Base-by-base conservation (phyloP, 2,888 invertebrate species). In the Xylocampa areola region DNA sequence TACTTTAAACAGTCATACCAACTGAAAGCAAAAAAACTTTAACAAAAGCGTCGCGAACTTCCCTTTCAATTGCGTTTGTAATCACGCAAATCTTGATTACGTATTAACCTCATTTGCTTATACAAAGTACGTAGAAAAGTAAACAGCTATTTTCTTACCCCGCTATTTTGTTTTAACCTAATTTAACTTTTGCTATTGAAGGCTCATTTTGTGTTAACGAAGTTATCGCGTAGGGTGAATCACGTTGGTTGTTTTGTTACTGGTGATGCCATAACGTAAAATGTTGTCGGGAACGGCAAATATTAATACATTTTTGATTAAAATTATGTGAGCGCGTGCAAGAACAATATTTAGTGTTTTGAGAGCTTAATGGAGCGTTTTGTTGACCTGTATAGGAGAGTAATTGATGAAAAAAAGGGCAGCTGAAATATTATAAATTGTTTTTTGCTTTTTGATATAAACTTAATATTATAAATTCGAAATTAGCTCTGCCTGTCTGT, bases 161-260 rank as follows among this genome's bases (percentile, higher is more conserved):
- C 74, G 76, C 84, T 79, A 86, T 87, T 90, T 89, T 84, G 85
- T 87, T 88, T 87, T 85, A 87, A 86, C 87, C 87, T 87, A 88
- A 91, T 90, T 91, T 89, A 91, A 91, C 90, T 91, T 91, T 85
- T 81, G 86, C 89, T 86, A 90, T 90, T 87, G 87, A 80, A 87
- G 85, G 85, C 82, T 83, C 87, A 86, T 90, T 89, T 84, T 79
- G 84, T 80, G 84, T 88, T 89, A 89, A 89, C 89, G 81, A 86
- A 88, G 82, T 89, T 88, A 86, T 82, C 76, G 77, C 73, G 75
- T 62, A 57, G 74, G 79, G 64, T 72, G 71, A 75, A 80, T 82
- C 80, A 79, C 77, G 82, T 77, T 75, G 68, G 76, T 83, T 79
- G 76, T 81, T 74, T 72, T 76, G 76, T 68, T 48, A 63, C 62